Evolutionary conservation across 2,113 vertebrate genomes (phyloP).

Genomic region (Pristiophorus japonicus): DNA sequence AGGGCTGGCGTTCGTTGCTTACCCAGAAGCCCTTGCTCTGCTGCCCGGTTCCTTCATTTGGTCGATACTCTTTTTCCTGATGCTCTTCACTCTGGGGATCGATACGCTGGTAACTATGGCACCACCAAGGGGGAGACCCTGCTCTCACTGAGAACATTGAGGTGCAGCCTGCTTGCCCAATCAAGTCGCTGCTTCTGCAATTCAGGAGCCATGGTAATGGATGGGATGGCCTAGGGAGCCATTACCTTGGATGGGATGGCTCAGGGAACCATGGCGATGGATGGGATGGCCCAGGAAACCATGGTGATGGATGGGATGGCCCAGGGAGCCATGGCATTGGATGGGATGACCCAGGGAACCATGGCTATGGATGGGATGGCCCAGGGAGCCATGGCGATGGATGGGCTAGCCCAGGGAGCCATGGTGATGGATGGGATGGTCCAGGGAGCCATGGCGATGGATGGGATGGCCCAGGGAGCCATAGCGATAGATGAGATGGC

Average conservation of each 20-base stretch:
- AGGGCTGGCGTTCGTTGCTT: slow-evolving; percentile 70
- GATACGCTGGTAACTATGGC: slow-evolving; percentile 62
- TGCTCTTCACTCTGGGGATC: slow-evolving; percentile 69
- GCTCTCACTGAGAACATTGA: background rate
- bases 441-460: background rate
- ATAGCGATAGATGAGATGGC: background rate
- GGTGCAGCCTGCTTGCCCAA: background rate
- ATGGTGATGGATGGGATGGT: background rate
- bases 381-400: background rate
- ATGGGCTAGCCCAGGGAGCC: background rate
- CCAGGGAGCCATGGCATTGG: background rate
- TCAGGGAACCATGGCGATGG: background rate
- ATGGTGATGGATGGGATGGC: background rate
- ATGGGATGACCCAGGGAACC: background rate
- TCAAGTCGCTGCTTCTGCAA: background rate
- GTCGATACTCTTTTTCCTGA: slow-evolving; percentile 72
- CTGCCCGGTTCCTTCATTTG: slow-evolving; percentile 68
- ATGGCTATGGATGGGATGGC: background rate
- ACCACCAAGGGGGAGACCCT: too few relatives aligned
- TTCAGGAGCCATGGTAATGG: background rate
- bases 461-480: background rate
- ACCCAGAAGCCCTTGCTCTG: slow-evolving; percentile 72
- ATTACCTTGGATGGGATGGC: background rate
- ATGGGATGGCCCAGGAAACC: background rate
- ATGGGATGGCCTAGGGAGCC: background rate